A percentile compares a stretch with the other conserved stretches of the same genome.
Conservation (phyloP, 2,113 vertebrate genomes). For the Echinops telfairi region DNA sequence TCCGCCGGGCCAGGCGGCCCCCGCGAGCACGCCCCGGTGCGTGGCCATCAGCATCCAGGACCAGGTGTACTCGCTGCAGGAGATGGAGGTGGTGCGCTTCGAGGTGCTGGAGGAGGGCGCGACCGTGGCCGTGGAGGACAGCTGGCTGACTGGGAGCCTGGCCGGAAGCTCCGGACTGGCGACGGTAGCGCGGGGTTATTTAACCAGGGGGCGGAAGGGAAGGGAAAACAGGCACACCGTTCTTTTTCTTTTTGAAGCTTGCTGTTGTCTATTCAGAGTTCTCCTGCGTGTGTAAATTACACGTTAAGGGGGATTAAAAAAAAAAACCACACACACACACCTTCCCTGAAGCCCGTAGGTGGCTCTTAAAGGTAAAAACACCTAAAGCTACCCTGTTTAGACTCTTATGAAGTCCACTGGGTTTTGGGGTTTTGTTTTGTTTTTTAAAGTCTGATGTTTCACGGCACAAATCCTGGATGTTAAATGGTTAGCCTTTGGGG, state of each 20-base stretch:
- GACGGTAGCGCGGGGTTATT: slow-evolving; percentile 54
- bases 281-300: slow-evolving; percentile 7
- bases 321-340: too few species aligned
- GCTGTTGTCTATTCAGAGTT: background rate
- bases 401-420: background rate
- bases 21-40: rapidly evolving
- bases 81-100: background rate
- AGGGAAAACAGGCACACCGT: background rate
- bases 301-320: background rate
- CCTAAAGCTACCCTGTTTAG: background rate
- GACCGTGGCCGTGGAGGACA: background rate
- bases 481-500: background rate
- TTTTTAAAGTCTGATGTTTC: background rate
- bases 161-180: background rate
- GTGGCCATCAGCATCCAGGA: background rate
- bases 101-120: background rate
- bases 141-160: rapidly evolving
- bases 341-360: background rate
- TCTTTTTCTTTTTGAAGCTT: background rate
- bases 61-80: background rate
- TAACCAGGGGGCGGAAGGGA: background rate
- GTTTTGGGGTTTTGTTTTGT: background rate
- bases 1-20: background rate
- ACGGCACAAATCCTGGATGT: background rate
- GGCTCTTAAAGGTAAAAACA: background rate